Conservation (phyloP, 2,797 vertebrate genomes). For the Mastacembelus armatus region DNA sequence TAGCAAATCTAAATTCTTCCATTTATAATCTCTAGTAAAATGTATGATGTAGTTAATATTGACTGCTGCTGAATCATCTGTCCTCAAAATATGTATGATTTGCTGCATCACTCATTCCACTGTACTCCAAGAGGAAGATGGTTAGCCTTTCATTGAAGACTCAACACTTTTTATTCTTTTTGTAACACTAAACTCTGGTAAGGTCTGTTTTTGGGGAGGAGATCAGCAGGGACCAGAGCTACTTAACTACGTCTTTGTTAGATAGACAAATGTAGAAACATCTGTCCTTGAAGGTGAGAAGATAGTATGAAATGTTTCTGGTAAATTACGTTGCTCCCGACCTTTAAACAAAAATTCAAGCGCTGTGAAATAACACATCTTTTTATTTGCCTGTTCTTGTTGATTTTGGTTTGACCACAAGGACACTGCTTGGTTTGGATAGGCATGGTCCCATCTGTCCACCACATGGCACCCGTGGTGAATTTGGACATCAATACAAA, state of each 20-base stretch:
- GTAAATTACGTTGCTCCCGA: background rate
- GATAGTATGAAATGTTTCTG: background rate
- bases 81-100: background rate
- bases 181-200: background rate
- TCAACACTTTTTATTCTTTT: background rate
- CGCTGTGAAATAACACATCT: no score
- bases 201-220: background rate
- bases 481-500: background rate
- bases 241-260: background rate
- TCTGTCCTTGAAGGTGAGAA: no score
- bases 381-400: background rate
- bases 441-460: constrained; percentile 18
- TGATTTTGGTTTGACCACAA: constrained; percentile 15
- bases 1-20: background rate
- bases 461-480: constrained; percentile 38
- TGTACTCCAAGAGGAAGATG: background rate
- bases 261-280: background rate
- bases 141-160: no score
- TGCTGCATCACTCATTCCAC: background rate
- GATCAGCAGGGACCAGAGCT: background rate
- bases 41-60: background rate
- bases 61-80: background rate
- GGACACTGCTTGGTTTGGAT: background rate
- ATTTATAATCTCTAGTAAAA: background rate
- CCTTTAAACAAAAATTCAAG: no score